phyloP scores from a whole-genome alignment of 2,113 vertebrate genomes.

The Crotalus tigris region DNA sequence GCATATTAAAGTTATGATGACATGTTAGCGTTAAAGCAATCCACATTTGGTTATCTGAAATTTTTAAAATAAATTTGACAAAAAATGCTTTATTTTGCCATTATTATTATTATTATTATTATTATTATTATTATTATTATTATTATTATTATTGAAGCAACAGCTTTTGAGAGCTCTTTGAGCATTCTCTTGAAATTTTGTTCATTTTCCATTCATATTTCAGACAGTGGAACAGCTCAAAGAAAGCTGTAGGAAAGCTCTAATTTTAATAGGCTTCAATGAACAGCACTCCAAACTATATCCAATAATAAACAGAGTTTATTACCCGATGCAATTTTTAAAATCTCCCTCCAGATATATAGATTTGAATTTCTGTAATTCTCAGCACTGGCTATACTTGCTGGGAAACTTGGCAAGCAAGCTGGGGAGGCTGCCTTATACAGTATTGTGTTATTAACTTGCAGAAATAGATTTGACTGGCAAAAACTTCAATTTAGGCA shows the following conservation, averaged over 20 bases:
- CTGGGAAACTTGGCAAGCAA: neutral
- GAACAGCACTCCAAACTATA: neutral
- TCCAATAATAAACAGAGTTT: neutral
- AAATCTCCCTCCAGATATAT: neutral
- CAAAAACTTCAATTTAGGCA: neutral
- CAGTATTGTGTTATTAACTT: neutral
- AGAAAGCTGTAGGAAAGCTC: neutral
- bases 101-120: neutral
- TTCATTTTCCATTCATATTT: neutral
- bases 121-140: neutral
- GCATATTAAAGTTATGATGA: neutral
- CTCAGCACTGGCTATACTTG: neutral
- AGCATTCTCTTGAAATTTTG: neutral
- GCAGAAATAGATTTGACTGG: neutral
- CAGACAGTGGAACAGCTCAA: neutral
- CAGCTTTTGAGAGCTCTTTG: neutral
- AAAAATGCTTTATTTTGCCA: neutral
- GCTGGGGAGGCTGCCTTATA: neutral
- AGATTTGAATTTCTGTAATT: neutral
- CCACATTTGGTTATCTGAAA: neutral
- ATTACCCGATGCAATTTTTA: neutral
- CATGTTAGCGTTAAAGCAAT: neutral
- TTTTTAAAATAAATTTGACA: neutral
- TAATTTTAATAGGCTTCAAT: neutral
- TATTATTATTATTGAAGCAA: neutral